These are phyloP conservation scores for Acleris holmiana DNA, from an alignment of 2,888 invertebrate genomes.

Conservation along the genomic window DNA sequence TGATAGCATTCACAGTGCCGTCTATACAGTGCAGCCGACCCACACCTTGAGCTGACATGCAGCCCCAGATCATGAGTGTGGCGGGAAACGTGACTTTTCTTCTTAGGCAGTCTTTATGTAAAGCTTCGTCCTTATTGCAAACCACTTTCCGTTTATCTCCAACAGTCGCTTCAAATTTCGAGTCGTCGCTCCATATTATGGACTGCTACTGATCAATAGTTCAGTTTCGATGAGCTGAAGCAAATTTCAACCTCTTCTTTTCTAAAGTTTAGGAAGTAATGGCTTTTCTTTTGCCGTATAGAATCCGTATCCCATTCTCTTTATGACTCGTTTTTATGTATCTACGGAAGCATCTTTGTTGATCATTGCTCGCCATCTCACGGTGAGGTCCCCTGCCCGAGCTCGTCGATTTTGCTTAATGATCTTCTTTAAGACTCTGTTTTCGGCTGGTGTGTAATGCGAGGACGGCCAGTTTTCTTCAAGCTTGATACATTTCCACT, in stretches of 20 bases:
- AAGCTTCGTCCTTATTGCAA: slow-evolving; percentile 10
- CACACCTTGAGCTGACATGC: slow-evolving; percentile 4
- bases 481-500: not conserved
- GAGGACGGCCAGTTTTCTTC: slow-evolving; percentile 4
- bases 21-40: not conserved
- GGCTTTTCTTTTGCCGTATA: slow-evolving; percentile 11
- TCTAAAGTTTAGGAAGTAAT: slow-evolving; percentile 1
- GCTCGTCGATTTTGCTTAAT: slow-evolving; percentile 17
- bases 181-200: slow-evolving; percentile 13
- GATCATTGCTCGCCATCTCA: slow-evolving; percentile 9
- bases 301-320: not conserved
- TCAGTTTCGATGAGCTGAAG: not conserved
- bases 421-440: slow-evolving; percentile 8
- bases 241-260: slow-evolving; percentile 10
- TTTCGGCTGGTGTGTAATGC: slow-evolving; percentile 5
- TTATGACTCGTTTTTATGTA: slow-evolving; percentile 11
- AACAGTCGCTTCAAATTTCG: slow-evolving; percentile 20
- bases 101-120: slow-evolving; percentile 4
- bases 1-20: too few relatives aligned
- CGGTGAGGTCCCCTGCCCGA: slow-evolving; percentile 7
- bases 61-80: slow-evolving; percentile 1
- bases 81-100: slow-evolving; percentile 6
- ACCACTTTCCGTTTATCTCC: slow-evolving; percentile 1
- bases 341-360: slow-evolving; percentile 13
- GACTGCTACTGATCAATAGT: slow-evolving; percentile 8